Conservation (phyloP, 2,888 invertebrate genomes). For the Heliconius ethilla region DNA sequence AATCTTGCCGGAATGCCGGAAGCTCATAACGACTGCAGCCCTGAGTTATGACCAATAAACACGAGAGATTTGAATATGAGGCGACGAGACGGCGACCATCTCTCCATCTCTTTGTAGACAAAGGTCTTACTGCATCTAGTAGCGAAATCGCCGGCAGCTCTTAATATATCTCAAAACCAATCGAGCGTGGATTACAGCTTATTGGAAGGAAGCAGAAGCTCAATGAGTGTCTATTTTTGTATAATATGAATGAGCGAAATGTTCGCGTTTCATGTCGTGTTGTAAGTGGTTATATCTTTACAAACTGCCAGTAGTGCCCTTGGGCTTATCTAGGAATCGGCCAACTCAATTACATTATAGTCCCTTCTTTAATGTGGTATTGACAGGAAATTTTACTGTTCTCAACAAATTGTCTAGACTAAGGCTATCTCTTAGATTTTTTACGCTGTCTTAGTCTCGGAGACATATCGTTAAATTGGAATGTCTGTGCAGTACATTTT, state of each 20-base stretch:
- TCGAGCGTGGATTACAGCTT: slow-evolving; percentile 34
- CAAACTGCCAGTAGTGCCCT: not conserved
- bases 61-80: slow-evolving; percentile 64
- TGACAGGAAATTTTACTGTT: slow-evolving; percentile 17
- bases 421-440: slow-evolving; percentile 30
- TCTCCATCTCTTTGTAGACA: slow-evolving; percentile 39
- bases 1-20: slow-evolving; percentile 68
- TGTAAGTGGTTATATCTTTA: not conserved
- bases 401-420: slow-evolving; percentile 43
- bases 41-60: slow-evolving; percentile 76
- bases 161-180: slow-evolving; percentile 37
- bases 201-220: slow-evolving; percentile 32
- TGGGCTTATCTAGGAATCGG: not conserved
- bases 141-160: slow-evolving; percentile 33
- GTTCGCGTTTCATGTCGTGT: not conserved
- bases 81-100: slow-evolving; percentile 45
- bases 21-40: slow-evolving; percentile 64
- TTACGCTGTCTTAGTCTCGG: slow-evolving; percentile 30
- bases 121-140: slow-evolving; percentile 29
- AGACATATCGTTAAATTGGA: slow-evolving; percentile 34
- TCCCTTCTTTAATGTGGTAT: slow-evolving; percentile 21
- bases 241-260: not conserved
- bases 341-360: slow-evolving; percentile 21
- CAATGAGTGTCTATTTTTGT: slow-evolving; percentile 19
- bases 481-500: slow-evolving; percentile 38